Conservation (phyloP, 2,113 vertebrate species). For the Neolamprologus longior region DNA sequence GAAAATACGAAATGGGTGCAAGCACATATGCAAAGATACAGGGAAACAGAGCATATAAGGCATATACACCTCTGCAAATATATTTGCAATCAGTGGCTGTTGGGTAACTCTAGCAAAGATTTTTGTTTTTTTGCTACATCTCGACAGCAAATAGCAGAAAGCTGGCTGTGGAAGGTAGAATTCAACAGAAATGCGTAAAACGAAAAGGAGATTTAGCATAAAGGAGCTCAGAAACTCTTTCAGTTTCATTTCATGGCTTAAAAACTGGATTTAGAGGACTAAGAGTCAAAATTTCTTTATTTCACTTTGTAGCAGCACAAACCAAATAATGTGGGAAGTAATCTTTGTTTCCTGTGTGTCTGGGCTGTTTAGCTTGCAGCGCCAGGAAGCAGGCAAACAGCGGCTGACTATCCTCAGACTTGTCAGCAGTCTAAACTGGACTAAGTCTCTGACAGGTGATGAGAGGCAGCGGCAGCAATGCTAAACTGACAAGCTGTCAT, state of each 20-base stretch:
- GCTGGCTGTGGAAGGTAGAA: not conserved
- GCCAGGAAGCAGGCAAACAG: not conserved
- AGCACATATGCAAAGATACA: not conserved
- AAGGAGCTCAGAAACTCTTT: not conserved
- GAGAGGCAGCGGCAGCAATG: constrained; percentile 10
- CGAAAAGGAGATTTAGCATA: not conserved
- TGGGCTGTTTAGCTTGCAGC: not conserved
- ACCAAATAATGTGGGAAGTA: not conserved
- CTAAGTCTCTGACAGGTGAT: constrained; percentile 20
- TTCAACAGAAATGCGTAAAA: not conserved
- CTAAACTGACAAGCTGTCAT: constrained; percentile 35
- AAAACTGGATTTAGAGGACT: not conserved
- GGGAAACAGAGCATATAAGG: not conserved
- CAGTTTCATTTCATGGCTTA: not conserved
- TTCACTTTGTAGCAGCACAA: not conserved
- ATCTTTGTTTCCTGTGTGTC: not conserved
- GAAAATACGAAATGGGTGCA: not conserved
- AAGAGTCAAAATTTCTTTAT: not conserved
- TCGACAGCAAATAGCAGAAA: not conserved
- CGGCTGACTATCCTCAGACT: not conserved
- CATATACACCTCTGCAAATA: not conserved
- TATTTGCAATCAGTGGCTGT: not conserved
- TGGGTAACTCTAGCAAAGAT: not conserved
- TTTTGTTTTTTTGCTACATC: not conserved
- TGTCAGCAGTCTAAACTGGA: constrained; percentile 28